These are phyloP conservation scores for Callithrix jacchus DNA, from an alignment of 2,113 vertebrate genomes.

Conservation along the genomic window DNA sequence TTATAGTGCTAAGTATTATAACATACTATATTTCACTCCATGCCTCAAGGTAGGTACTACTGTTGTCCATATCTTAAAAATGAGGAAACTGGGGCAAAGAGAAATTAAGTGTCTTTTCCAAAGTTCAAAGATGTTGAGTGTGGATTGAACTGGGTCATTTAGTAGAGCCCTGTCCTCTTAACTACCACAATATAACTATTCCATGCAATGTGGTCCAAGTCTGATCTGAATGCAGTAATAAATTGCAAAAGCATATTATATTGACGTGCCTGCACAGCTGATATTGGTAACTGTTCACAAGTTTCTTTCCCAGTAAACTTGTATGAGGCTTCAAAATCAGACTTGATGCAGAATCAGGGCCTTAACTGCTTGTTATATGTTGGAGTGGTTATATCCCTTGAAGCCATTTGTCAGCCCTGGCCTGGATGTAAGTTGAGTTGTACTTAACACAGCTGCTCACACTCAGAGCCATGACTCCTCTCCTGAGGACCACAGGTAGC, in stretches of 20 bases:
- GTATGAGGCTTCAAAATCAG: not conserved
- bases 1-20: not conserved
- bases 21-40: not conserved
- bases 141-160: not conserved
- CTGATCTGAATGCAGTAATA: not conserved
- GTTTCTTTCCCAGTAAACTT: not conserved
- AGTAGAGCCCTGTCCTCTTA: not conserved
- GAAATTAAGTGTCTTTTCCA: not conserved
- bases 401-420: not conserved
- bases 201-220: not conserved
- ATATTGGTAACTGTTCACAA: not conserved
- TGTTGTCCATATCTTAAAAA: not conserved
- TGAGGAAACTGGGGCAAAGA: not conserved
- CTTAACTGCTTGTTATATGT: not conserved
- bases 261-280: not conserved
- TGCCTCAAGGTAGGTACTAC: not conserved
- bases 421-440: not conserved
- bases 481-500: not conserved
- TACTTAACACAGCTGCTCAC: not conserved
- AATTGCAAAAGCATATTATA: not conserved
- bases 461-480: not conserved
- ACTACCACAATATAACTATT: not conserved
- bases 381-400: not conserved
- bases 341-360: not conserved
- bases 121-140: not conserved